These are phyloP conservation scores for Anthoptus insignis DNA, from an alignment of 2,888 invertebrate species.

Conservation along the genomic window DNA sequence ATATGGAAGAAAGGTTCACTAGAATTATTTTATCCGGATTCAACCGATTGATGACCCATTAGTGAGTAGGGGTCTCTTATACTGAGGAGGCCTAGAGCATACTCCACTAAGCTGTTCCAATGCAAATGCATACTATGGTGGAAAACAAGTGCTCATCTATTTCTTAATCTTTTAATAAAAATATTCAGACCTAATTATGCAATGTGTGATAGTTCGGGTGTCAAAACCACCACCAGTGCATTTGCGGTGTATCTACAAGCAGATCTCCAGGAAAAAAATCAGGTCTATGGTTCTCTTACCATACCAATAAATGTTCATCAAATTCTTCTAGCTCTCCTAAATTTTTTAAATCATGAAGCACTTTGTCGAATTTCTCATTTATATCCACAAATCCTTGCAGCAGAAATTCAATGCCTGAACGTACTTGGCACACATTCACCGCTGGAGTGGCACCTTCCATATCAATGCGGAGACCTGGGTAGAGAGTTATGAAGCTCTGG, in stretches of 20 bases:
- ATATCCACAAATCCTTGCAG: slow-evolving; percentile 42
- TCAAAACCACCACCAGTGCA: slow-evolving; percentile 53
- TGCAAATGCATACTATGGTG: too few relatives aligned
- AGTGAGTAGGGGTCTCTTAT: too few relatives aligned
- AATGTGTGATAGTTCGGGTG: too few relatives aligned
- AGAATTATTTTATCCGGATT: too few relatives aligned
- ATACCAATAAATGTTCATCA: slow-evolving; percentile 46
- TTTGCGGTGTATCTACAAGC: slow-evolving; percentile 30
- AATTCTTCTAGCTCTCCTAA: slow-evolving; percentile 50
- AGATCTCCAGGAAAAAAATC: slow-evolving; percentile 43
- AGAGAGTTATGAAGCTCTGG: slow-evolving; percentile 47
- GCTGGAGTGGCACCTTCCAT: slow-evolving; percentile 45
- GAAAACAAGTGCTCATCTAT: too few relatives aligned
- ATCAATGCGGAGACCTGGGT: slow-evolving; percentile 47
- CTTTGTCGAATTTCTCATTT: slow-evolving; percentile 41
- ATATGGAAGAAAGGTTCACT: too few relatives aligned
- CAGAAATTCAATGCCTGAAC: slow-evolving; percentile 20
- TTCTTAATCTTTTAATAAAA: too few relatives aligned
- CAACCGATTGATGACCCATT: too few relatives aligned
- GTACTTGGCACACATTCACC: slow-evolving; percentile 18
- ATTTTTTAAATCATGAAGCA: slow-evolving; percentile 42
- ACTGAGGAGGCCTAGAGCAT: too few relatives aligned
- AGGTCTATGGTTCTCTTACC: slow-evolving; percentile 50
- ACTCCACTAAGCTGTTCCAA: too few relatives aligned
- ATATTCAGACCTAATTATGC: too few relatives aligned